Percentiles rank a stretch among this genome's conserved stretches.
Conservation (phyloP, 2,888 invertebrate species). For the Mystacides longicornis region DNA sequence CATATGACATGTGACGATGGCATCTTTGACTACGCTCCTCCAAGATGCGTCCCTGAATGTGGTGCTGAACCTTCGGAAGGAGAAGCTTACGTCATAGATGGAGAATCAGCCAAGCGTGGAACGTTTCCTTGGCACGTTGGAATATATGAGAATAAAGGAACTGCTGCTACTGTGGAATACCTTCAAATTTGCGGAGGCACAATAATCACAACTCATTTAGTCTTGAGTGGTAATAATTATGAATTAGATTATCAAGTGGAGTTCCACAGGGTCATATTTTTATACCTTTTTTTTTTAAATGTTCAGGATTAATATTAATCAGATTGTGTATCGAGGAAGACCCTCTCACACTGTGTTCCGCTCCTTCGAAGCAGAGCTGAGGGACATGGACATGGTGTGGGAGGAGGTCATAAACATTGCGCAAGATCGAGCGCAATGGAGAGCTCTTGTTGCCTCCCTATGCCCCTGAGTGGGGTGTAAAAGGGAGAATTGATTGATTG, state of each 20-base stretch:
- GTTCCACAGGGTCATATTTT: not conserved
- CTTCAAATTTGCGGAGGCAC: conserved; percentile 6
- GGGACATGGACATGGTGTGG: too few relatives aligned
- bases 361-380: too few relatives aligned
- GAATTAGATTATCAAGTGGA: not conserved
- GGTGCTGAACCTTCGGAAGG: not conserved
- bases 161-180: not conserved
- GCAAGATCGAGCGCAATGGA: not conserved
- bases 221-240: not conserved
- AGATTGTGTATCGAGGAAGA: too few relatives aligned
- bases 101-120: not conserved
- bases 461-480: too few relatives aligned
- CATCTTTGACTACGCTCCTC: conserved; percentile 1
- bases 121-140: conserved; percentile 6
- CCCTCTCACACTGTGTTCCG: too few relatives aligned
- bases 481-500: too few relatives aligned
- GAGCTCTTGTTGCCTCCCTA: too few relatives aligned
- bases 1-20: conserved; percentile 2
- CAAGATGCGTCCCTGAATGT: conserved; percentile 1
- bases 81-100: not conserved
- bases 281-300: too few relatives aligned
- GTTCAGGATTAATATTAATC: too few relatives aligned
- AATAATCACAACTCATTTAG: not conserved
- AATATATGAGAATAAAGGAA: not conserved
- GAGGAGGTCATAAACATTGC: too few relatives aligned